Evolutionary conservation across 2,113 vertebrate species (phyloP).

Genomic region (Gallinago undulata): DNA sequence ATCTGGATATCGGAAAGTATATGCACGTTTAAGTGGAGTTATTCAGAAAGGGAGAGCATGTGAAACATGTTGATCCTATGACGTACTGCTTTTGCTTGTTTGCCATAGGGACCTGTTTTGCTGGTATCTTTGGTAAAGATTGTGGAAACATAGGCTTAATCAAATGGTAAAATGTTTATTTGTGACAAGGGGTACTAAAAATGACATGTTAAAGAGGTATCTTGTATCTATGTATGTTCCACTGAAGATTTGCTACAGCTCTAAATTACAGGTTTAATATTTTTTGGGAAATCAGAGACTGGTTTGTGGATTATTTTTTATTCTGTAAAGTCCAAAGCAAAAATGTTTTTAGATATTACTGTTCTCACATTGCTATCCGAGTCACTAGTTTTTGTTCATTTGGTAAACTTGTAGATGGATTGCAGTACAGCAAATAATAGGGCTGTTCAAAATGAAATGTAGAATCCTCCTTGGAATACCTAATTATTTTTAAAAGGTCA

Average conservation of each 20-base stretch:
- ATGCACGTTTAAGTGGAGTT: background rate
- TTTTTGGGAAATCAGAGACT: background rate
- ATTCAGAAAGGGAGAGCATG: background rate
- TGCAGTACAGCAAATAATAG: background rate
- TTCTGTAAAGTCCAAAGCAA: background rate
- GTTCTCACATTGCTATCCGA: background rate
- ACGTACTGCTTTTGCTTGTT: background rate
- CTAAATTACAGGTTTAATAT: background rate
- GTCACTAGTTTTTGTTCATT: background rate
- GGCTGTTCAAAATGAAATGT: background rate
- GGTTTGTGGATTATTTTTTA: background rate
- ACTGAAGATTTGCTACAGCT: background rate
- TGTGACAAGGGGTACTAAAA: constrained; percentile 1
- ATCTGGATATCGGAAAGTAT: background rate
- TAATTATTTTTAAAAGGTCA: background rate
- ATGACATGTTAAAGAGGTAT: background rate
- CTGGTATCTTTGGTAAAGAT: constrained; percentile 16
- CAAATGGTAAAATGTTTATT: constrained; percentile 14
- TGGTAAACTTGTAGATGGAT: background rate
- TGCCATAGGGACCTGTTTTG: background rate
- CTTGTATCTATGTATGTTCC: background rate
- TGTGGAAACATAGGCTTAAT: background rate
- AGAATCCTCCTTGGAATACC: background rate
- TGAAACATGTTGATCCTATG: background rate
- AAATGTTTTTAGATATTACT: background rate